Percentiles rank a stretch among this genome's conserved stretches.
These are phyloP conservation scores for Hoplostethus mediterraneus DNA, from an alignment of 2,797 vertebrate genomes.

Conservation along the genomic window DNA sequence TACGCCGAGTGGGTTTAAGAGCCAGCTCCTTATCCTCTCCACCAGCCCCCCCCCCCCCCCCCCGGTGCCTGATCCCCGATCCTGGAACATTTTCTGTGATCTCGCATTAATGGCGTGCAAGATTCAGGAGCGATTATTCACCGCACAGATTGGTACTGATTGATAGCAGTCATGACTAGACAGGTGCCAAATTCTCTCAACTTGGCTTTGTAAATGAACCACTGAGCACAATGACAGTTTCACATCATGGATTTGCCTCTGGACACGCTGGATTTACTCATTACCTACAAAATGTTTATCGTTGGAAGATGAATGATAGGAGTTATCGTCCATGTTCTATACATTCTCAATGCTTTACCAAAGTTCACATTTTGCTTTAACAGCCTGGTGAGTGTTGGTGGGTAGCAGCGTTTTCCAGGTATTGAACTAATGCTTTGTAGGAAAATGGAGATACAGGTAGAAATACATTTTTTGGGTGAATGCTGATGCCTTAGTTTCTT, in stretches of 20 bases:
- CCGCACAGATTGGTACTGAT: slow-evolving; percentile 25
- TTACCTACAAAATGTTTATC: slow-evolving; percentile 2
- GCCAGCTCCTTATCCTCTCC: slow-evolving; percentile 73
- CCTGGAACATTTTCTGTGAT: slow-evolving; percentile 67
- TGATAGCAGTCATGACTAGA: slow-evolving; percentile 11
- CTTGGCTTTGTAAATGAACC: slow-evolving; percentile 44
- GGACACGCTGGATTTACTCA: not conserved
- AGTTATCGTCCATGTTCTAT: not conserved
- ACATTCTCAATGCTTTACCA: not conserved
- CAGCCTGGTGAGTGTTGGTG: not conserved
- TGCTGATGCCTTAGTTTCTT: slow-evolving; percentile 13
- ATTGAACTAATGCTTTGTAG: slow-evolving; percentile 7
- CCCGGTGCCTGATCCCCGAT: slow-evolving; percentile 32
- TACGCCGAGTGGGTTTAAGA: slow-evolving; percentile 62
- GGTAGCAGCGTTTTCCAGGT: not conserved
- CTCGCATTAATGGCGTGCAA: slow-evolving; percentile 18
- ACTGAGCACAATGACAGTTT: slow-evolving; percentile 29
- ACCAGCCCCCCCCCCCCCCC: slow-evolving; percentile 42
- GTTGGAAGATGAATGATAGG: not conserved
- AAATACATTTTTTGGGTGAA: slow-evolving; percentile 11
- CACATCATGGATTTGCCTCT: slow-evolving; percentile 21
- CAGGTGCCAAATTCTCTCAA: not conserved
- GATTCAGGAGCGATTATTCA: slow-evolving; percentile 47
- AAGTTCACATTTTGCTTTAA: not conserved
- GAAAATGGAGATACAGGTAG: slow-evolving; percentile 10